Base-by-base conservation (phyloP, 2,797 vertebrate species). In the Florisuga fusca region DNA sequence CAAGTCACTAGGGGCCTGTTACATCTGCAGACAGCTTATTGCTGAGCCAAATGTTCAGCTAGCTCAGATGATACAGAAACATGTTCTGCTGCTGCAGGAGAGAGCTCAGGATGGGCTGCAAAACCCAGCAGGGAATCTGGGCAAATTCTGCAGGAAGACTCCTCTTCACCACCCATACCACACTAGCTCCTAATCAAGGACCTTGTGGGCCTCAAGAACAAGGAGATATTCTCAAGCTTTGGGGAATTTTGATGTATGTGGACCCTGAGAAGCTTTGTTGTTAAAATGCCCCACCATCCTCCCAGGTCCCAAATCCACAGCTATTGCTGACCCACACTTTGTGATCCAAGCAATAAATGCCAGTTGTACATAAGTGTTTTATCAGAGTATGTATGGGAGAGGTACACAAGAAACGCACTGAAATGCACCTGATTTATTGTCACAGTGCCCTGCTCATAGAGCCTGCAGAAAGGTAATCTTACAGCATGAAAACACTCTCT, bases 11-110 rank as follows among this genome's bases (percentile, higher is more conserved):
- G 45, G 20, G 80, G 43, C 22, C 34, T 12, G 4, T 29, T 63
- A n/a, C 2, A 0, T 29, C 25, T 53, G 34, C 51, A 5, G 0
- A 5, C 26, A 79, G 33, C 5, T 36, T 59, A n/a, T 29, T 6
- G 11, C 31, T 38, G 15, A 53, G 61, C 48, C 26, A 53, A 43
- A 33, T 10, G 8, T 38, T 33, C 33, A n/a, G 27, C 34, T 27
- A 29, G 43, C 58, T 79, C 48, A 26, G 45, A 8, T 0, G 0
- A 55, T 38, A 61, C 33, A 85, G 66, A 38, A 73, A 3, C 4
- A 15, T 0, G 2, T 74, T 75, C 41, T 71, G 61, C 15, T 43
- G 17, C 69, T 54, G 13, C 43, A 68, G 51, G 15, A 66, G 1
- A 69, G n/a, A 62, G 14, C 53, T 93, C 31, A 61, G 43, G 34